Evolutionary conservation across 2,797 vertebrate genomes (phyloP), one percentile per base, ranked within the genome.

Genomic region (Poeciliopsis gracilis): DNA sequence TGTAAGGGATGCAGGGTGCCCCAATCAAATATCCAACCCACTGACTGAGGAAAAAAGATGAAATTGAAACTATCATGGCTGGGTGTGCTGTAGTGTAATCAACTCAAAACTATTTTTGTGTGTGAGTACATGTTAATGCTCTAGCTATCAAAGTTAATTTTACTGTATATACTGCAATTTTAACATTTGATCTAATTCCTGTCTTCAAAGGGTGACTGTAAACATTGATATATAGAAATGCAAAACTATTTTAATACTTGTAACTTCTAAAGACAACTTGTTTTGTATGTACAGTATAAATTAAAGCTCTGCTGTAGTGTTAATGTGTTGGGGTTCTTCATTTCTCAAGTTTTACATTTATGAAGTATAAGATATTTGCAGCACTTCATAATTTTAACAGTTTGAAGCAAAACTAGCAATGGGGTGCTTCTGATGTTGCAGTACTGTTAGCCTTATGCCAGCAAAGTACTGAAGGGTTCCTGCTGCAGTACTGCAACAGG

Each of bases 231-330:
- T 83, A 93, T 92, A 95, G 91, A 94, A 94, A 94, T 93, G 89
- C 86, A 92, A 93, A 94, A 75, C 87, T 95, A 92, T 94, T 93
- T 93, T 92, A 93, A 92, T 94, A 92, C 87, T 86, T 91, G 88
- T 91, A 92, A 92, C 77, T 90, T 91, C 87, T 93, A 91, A 90
- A 92, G 86, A 93, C 57, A 76, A 82, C 91, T 83, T 94, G 93
- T 94, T 95, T 92, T 95, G 86, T 95, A 94, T 93, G 91, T 93
- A 93, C 83, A 89, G 86, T 90, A 82, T 92, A 92, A 93, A 94
- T 94, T 93, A 94, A 94, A 95, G 86, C 87, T 91, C 90, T 89
- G 87, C 88, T 92, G 86, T 93, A 95, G 90, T 89, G 88, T 89
- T 88, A 73, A 78, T 80, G 69, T 75, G 84, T 91, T 93, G 82